Evolutionary conservation across 2,797 vertebrate species (phyloP), one percentile per base, ranked within the genome.

Genomic region (Eutrigla gurnardus): DNA sequence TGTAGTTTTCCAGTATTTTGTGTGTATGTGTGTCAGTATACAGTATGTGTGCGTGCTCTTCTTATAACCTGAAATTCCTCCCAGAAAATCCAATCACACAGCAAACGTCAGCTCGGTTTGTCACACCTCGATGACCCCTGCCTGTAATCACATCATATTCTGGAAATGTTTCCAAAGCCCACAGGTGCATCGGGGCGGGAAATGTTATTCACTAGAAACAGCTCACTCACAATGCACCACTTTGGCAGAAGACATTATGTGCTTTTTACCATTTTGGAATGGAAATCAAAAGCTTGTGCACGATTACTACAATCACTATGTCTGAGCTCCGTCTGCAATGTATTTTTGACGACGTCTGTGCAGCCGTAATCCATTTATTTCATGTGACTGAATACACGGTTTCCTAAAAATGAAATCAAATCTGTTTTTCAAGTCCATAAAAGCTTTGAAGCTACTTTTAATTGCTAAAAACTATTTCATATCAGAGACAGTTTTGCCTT

Each of bases 91-190:
- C 65, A 76, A 73, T 76, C 50, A 47, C 7, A 36, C 50, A 53
- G 55, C 37, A 39, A 73, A 62, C 66, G 25, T 37, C 76, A 60
- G 62, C 32, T 50, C 40, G 36, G 35, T 70, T 68, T 65, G 54
- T 72, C 68, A 69, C 59, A 67, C 37, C n/a, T 50, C 9, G 3
- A 14, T 43, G 65, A 68, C 36, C 18, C 12, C 63, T 36, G 35
- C 59, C 55, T 68, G 62, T 74, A 81, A 81, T 78, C 58, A 58
- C 62, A 53, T 53, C 45, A 45, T 53, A 69, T 68, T 60, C 10
- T 75, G 60, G 55, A 66, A 65, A 73, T 17, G 60, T 73, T 70
- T 65, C 36, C 75, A 76, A 73, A 12, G 54, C 73, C 59, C 3
- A 4, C 58, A 54, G 18, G 42, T 71, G 18, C 39, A 35, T 17